Evolutionary conservation across 2,888 invertebrate species (phyloP).

Genomic region (Euclidia mi): DNA sequence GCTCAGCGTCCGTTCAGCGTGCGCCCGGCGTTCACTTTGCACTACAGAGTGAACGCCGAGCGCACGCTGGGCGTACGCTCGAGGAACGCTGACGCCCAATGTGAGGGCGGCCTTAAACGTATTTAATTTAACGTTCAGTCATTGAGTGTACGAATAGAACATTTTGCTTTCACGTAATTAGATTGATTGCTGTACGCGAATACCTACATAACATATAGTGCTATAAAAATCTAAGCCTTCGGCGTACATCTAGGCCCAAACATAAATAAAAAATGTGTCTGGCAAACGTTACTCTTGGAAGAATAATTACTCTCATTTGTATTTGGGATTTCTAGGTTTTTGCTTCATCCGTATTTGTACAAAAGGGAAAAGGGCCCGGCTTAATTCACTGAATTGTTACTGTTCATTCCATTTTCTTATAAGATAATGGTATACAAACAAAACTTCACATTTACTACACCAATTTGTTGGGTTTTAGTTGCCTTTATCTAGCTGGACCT

Average conservation of each 20-base stretch:
- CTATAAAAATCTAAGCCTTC: not conserved
- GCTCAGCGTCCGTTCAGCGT: too few species aligned
- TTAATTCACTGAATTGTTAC: conserved; percentile 53
- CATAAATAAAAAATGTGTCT: conserved; percentile 37
- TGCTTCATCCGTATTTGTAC: conserved; percentile 31
- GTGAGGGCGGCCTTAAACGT: too few species aligned
- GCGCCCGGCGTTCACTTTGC: too few species aligned
- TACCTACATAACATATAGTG: conserved; percentile 3
- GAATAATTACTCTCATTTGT: conserved; percentile 52
- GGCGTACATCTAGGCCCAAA: conserved; percentile 1
- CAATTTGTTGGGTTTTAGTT: conserved; percentile 43
- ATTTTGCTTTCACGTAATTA: too few species aligned
- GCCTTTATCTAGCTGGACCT: too few species aligned
- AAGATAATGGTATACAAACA: conserved; percentile 50
- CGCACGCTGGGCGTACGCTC: too few species aligned
- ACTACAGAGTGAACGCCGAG: too few species aligned
- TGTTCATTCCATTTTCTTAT: conserved; percentile 35
- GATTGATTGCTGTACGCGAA: too few species aligned
- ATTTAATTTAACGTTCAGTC: too few species aligned
- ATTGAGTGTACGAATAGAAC: too few species aligned
- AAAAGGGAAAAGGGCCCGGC: conserved; percentile 27
- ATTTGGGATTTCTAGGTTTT: conserved; percentile 47
- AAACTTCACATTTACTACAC: conserved; percentile 21
- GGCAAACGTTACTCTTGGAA: conserved; percentile 41
- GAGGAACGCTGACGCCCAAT: too few species aligned